Conservation (phyloP, 2,797 vertebrate species). For the Mus caroli region DNA sequence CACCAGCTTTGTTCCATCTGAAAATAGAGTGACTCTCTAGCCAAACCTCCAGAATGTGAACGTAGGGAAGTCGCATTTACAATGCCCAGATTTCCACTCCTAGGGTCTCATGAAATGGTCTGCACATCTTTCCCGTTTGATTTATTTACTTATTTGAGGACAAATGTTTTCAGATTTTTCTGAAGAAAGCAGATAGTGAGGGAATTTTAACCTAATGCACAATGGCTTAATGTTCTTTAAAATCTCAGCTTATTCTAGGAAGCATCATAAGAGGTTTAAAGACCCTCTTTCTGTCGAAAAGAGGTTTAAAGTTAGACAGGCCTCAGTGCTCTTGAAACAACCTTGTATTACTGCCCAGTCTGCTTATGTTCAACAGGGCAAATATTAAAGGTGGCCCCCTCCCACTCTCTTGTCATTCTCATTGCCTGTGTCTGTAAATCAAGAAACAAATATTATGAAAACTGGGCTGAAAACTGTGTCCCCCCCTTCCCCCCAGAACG, state of each 20-base stretch:
- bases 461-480: slow-evolving; percentile 70
- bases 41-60: slow-evolving; percentile 29
- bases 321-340: slow-evolving; percentile 16
- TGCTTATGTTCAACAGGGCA: slow-evolving; percentile 56
- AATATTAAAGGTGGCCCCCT: slow-evolving; percentile 35
- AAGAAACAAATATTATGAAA: slow-evolving; percentile 68
- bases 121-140: neutral
- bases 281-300: neutral
- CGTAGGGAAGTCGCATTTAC: slow-evolving; percentile 46
- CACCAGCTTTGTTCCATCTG: slow-evolving; percentile 63
- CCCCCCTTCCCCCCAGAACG: slow-evolving; percentile 71
- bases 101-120: neutral
- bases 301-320: neutral
- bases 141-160: slow-evolving; percentile 52
- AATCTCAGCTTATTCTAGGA: slow-evolving; percentile 24
- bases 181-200: slow-evolving; percentile 13
- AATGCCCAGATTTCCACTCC: neutral
- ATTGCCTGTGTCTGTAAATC: slow-evolving; percentile 54
- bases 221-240: neutral
- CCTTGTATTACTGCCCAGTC: neutral
- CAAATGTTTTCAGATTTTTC: slow-evolving; percentile 22
- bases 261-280: slow-evolving; percentile 29
- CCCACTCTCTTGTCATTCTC: neutral
- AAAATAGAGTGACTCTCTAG: slow-evolving; percentile 67
- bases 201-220: neutral